Evolutionary conservation across 2,888 invertebrate genomes (phyloP).

Genomic region (Nomada fabriciana): DNA sequence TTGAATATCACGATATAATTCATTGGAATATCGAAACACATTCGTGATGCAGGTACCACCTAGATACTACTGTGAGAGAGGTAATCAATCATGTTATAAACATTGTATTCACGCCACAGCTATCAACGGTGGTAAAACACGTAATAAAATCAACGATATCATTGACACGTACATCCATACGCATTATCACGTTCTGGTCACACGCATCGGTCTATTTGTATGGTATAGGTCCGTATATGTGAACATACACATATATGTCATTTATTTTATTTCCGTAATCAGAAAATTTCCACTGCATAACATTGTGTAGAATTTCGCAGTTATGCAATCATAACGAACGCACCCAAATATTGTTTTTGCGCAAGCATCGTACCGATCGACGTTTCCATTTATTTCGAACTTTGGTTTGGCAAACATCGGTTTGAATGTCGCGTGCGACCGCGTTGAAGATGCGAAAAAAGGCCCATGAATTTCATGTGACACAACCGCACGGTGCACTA

Average conservation of each 20-base stretch:
- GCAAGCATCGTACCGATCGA: not conserved
- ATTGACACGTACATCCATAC: not conserved
- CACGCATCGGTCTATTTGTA: not conserved
- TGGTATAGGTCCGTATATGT: not conserved
- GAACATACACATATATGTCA: not conserved
- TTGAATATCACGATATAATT: not conserved
- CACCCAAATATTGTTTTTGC: not conserved
- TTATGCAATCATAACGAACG: not conserved
- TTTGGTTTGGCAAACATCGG: not conserved
- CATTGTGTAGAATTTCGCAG: constrained; percentile 8
- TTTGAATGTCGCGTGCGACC: not conserved
- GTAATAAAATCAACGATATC: no score
- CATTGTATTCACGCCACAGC: not conserved
- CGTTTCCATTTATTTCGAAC: not conserved
- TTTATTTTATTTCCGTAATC: constrained; percentile 3
- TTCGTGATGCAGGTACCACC: no score
- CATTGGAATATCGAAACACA: not conserved
- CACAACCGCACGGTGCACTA: constrained; percentile 40
- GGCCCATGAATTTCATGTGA: constrained; percentile 16
- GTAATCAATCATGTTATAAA: no score
- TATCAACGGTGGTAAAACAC: not conserved
- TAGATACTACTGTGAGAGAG: no score
- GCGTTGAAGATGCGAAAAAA: constrained; percentile 8
- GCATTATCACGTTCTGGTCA: not conserved
- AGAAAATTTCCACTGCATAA: constrained; percentile 14